These are phyloP conservation scores for Pyrrhosoma nymphula DNA, from an alignment of 2,888 invertebrate species.

Conservation along the genomic window DNA sequence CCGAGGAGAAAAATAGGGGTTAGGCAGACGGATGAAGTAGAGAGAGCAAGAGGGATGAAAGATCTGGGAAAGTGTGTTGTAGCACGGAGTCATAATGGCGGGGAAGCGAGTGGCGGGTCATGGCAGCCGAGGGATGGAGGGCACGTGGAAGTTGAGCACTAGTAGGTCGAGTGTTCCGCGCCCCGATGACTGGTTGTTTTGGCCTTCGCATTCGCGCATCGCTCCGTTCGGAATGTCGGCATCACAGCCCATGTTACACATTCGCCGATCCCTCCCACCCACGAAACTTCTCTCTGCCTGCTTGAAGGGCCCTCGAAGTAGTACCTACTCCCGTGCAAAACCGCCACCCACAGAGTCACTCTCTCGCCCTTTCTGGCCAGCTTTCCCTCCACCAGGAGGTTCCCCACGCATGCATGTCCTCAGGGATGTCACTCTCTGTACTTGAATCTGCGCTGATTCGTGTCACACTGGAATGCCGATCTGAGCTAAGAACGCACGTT, in stretches of 20 bases:
- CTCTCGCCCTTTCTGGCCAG: background rate
- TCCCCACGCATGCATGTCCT: background rate
- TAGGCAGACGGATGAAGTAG: background rate
- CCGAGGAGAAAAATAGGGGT: background rate
- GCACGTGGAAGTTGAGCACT: background rate
- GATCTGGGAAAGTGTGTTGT: background rate
- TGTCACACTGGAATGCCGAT: background rate
- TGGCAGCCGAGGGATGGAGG: background rate
- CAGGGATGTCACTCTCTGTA: background rate
- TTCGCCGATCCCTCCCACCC: background rate
- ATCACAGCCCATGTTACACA: background rate
- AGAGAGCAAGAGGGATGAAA: background rate
- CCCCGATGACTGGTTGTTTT: background rate
- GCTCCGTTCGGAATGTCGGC: background rate
- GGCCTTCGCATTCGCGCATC: background rate
- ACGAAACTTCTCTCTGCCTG: background rate
- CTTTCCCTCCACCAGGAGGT: background rate
- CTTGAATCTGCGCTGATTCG: background rate
- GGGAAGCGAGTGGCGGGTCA: background rate
- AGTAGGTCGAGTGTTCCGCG: slow-evolving; percentile 21
- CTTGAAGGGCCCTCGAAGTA: background rate
- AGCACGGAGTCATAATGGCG: background rate
- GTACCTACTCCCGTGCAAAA: background rate
- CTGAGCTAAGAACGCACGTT: background rate
- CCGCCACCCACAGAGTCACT: background rate